Evolutionary conservation across 2,797 vertebrate genomes (phyloP), one percentile per base, ranked within the genome.

Genomic region (Anguilla anguilla): DNA sequence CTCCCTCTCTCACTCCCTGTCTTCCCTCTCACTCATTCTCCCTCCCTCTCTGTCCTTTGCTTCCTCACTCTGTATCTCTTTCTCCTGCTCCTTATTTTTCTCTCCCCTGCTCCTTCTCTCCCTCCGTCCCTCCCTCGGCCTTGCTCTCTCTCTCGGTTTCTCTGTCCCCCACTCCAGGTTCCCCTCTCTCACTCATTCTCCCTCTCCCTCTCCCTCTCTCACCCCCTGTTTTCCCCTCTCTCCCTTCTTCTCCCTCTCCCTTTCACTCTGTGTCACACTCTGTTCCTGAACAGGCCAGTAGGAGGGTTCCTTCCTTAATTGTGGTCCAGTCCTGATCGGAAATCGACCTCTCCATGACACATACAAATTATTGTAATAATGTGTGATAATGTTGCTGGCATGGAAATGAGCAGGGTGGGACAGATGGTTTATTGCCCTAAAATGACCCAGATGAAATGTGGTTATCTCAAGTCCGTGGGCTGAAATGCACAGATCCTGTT

Each of bases 341-440:
- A 95, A 94, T 94, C 88, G 91, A 89, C 90, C 89, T 25, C 90
- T 93, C 89, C 64, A 84, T 85, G 90, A 92, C 94, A 93, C 93
- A 94, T 94, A 94, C 94, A 94, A 95, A 96, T 96, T 95, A 94
- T 91, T 90, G 87, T 94, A 95, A 95, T 96, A 94, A 95, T 93
- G 90, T 87, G 86, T 94, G 95, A 95, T 96, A 94, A 96, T 93
- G 90, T 88, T 87, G 91, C 93, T 95, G 95, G 17, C 95, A 94
- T 93, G 92, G 87, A 94, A 95, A 94, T 94, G 91, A 91, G 88
- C 91, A 91, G 90, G 91, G 74, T 87, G 92, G 92, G 89, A 84
- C 86, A 69, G 89, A 91, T 86, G 28, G 84, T 81, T 90, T 91
- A 90, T 92, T 92, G 94, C 90, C 92, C 90, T 90, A 91, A 90